Percentiles rank a stretch among this genome's conserved stretches.
phyloP scores from a whole-genome alignment of 2,797 vertebrate species.

The Poeciliopsis paucimaculata region DNA sequence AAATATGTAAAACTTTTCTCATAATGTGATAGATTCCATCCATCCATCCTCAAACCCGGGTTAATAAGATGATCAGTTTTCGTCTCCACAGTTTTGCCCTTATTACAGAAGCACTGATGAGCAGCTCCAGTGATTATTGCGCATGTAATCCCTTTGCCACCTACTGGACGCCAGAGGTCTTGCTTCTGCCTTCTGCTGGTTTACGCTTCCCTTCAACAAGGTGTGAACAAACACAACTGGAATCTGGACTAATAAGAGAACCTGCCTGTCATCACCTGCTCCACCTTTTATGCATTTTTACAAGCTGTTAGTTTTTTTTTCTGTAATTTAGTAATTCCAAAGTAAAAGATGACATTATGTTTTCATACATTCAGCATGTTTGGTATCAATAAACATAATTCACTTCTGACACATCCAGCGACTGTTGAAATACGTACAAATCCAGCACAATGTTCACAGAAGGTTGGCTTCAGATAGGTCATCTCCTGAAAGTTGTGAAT shows the following conservation, averaged over 20 bases:
- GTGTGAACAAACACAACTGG: neutral
- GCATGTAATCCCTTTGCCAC: neutral
- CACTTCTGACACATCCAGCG: neutral
- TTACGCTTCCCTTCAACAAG: neutral
- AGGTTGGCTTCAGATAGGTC: conserved; percentile 96
- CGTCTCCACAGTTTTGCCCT: neutral
- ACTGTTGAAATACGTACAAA: conserved; percentile 87
- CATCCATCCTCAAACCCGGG: neutral
- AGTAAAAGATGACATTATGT: neutral
- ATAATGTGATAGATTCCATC: neutral
- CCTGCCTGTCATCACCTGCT: neutral
- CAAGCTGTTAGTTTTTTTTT: neutral
- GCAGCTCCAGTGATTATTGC: neutral
- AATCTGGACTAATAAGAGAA: neutral
- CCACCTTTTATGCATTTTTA: neutral
- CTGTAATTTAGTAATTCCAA: neutral
- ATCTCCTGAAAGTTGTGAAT: conserved; percentile 97
- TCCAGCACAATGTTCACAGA: conserved; percentile 97
- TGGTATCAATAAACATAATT: conserved; percentile 12
- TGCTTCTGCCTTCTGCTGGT: neutral
- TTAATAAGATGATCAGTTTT: neutral
- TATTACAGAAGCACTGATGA: neutral
- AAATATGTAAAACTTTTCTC: neutral
- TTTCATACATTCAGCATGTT: neutral
- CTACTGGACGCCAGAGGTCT: neutral